Conservation (phyloP, 2,888 invertebrate genomes). For the Melipona bicolor region DNA sequence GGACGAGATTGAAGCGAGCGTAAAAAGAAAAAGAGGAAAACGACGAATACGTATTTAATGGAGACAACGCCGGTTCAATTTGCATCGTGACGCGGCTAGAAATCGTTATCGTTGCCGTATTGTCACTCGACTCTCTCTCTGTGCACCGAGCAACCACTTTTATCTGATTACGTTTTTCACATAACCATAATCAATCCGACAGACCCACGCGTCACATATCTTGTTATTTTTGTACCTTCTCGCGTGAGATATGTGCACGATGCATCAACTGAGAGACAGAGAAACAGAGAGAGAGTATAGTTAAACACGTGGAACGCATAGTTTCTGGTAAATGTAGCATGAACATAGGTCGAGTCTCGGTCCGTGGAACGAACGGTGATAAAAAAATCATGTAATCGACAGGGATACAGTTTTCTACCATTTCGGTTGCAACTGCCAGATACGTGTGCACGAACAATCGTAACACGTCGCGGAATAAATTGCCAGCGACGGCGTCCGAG, state of each 20-base stretch:
- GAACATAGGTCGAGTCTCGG: slow-evolving; percentile 24
- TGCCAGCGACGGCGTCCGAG: slow-evolving; percentile 50
- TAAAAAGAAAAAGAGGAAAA: neutral
- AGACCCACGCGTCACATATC: slow-evolving; percentile 15
- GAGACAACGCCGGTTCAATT: slow-evolving; percentile 17
- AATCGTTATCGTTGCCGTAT: slow-evolving; percentile 53
- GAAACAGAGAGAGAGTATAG: neutral
- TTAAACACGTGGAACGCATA: slow-evolving; percentile 1
- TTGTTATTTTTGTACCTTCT: slow-evolving; percentile 6
- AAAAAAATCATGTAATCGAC: slow-evolving; percentile 30
- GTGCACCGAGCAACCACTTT: slow-evolving; percentile 42
- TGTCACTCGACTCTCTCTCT: slow-evolving; percentile 47
- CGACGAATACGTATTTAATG: neutral
- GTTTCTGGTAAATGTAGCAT: slow-evolving; percentile 14
- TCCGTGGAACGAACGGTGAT: slow-evolving; percentile 1
- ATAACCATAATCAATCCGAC: slow-evolving; percentile 47
- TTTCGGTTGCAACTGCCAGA: slow-evolving; percentile 13
- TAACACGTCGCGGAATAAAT: slow-evolving; percentile 45
- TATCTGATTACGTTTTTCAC: slow-evolving; percentile 59
- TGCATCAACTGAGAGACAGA: neutral
- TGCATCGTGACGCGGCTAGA: slow-evolving; percentile 36
- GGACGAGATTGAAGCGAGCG: neutral
- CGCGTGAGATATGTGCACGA: too few species aligned
- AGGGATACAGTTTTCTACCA: slow-evolving; percentile 29
- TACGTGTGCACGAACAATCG: neutral